These are phyloP conservation scores for Corvus hawaiiensis DNA, from an alignment of 2,113 vertebrate genomes.

Conservation along the genomic window DNA sequence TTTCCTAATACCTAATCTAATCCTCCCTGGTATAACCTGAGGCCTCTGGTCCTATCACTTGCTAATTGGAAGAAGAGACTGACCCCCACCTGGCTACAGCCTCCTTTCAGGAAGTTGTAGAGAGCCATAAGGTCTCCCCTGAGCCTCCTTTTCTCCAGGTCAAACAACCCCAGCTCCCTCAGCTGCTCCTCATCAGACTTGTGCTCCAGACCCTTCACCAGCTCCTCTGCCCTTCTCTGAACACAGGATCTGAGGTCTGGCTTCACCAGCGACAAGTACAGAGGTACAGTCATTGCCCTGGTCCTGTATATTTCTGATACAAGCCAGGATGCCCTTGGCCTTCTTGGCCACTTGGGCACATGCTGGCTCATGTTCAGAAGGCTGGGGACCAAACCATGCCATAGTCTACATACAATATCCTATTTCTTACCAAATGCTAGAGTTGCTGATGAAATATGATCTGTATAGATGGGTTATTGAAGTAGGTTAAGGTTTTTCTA, in stretches of 20 bases:
- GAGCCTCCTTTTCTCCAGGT: not conserved
- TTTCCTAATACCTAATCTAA: not conserved
- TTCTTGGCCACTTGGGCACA: not conserved
- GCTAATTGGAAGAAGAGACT: not conserved
- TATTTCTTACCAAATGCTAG: not conserved
- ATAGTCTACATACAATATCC: not conserved
- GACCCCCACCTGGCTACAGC: not conserved
- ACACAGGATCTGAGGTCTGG: not conserved
- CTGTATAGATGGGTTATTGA: not conserved
- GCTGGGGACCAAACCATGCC: not conserved
- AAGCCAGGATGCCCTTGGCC: not conserved
- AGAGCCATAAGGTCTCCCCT: not conserved
- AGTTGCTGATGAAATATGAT: not conserved
- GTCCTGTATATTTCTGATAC: not conserved
- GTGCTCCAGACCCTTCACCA: not conserved
- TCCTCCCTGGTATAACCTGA: not conserved
- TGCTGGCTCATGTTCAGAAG: not conserved
- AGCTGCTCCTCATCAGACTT: not conserved
- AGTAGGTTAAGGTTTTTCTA: not conserved
- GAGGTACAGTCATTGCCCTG: too few relatives aligned
- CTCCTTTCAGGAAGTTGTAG: not conserved
- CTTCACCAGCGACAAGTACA: not conserved
- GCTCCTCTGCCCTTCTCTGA: not conserved
- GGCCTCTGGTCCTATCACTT: not conserved
- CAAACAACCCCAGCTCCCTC: not conserved